A percentile compares a stretch with the other conserved stretches of the same genome.
Conservation (phyloP, 2,113 vertebrate species). For the Nannospalax galili region DNA sequence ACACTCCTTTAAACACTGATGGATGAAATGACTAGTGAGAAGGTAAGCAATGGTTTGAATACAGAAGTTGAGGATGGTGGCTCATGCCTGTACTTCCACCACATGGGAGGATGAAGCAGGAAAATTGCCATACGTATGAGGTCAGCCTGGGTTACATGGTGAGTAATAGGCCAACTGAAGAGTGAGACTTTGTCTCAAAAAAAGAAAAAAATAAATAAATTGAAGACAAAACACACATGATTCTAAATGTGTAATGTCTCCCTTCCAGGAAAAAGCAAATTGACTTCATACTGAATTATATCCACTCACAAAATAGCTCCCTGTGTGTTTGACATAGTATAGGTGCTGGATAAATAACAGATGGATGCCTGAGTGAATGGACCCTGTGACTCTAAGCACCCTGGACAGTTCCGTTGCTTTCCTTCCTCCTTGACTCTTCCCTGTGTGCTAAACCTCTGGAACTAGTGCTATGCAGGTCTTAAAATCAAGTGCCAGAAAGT, state of each 20-base stretch:
- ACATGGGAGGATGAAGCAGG: background rate
- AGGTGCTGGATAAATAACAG: background rate
- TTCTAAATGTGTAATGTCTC: constrained; percentile 18
- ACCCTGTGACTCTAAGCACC: constrained; percentile 72
- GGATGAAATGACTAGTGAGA: background rate
- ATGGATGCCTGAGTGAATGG: background rate
- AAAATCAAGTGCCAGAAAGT: background rate
- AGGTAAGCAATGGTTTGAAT: background rate
- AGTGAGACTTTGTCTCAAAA: background rate
- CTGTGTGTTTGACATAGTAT: background rate
- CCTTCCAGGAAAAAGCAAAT: constrained; percentile 36
- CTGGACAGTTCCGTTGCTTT: constrained; percentile 80
- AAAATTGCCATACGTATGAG: background rate
- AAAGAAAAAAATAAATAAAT: background rate
- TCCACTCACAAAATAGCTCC: background rate
- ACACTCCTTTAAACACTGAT: background rate
- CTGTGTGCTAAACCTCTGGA: constrained; percentile 10
- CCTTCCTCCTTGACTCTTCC: background rate
- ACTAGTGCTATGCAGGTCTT: background rate
- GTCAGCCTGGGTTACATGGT: background rate
- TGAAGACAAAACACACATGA: constrained; percentile 35
- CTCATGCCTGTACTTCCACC: background rate
- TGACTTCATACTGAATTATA: constrained; percentile 35
- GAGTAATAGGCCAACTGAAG: background rate
- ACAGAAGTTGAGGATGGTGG: background rate